Evolutionary conservation across 2,113 vertebrate species (phyloP), one percentile per base, ranked within the genome.

Genomic region (Menura novaehollandiae): DNA sequence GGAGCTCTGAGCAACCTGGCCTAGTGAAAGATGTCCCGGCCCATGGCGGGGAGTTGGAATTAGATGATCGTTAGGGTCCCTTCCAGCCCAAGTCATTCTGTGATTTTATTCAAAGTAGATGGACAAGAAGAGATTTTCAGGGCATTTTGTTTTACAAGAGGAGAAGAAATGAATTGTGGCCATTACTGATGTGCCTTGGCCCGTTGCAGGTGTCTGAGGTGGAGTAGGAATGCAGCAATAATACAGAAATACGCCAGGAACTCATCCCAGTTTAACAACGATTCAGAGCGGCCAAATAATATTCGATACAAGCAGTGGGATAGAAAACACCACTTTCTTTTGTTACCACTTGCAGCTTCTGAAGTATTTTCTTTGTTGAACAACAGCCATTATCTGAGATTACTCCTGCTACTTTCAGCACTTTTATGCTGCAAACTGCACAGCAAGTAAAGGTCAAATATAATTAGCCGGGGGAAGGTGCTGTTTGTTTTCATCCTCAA

Each of bases 391-490:
- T 58, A 52, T 91, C 28, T 79, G 58, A 62, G 46, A 91, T 23
- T 73, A 63, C 23, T 89, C 46, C 33, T 87, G 46, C 74, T 93
- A 43, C 76, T 89, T 92, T 46, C 62, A 87, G 63, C 44, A 41
- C 75, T 91, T 95, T 73, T 75, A 27, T 55, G 39, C 67, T 91
- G 78, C 60, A 84, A 87, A 66, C 71, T 67, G 64, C 71, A 51
- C n/a, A 56, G 74, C 51, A 77, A 92, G 52, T 63, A 93, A 95
- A 96, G 88, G 96, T 97, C 93, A 93, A 79, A 88, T 60, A 83
- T 76, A 96, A 95, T 97, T 93, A 94, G 58, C 53, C 76, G 35
- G 55, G 49, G 72, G 47, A 93, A 80, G 73, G 55, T 86, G 17
- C 22, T 84, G 89, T 91, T 93, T 95, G 83, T 95, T 95, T 95